phyloP scores from a whole-genome alignment of 2,888 invertebrate species.

The Vannuccia rotundouncinata region DNA sequence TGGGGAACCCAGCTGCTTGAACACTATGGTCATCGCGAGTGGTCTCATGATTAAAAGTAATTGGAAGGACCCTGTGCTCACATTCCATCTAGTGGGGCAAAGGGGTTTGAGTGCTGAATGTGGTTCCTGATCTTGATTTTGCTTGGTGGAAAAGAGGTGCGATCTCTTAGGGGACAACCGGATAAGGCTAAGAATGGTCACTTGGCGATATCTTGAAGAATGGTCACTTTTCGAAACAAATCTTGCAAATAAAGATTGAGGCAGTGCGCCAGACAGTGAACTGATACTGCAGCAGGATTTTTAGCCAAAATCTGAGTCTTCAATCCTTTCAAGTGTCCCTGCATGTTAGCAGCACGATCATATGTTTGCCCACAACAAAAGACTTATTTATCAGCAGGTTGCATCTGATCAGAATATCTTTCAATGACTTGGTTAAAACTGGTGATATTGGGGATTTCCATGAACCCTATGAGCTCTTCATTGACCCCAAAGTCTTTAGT shows the following conservation, averaged over 20 bases:
- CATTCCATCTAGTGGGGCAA: conserved; percentile 6
- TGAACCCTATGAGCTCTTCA: not conserved
- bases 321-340: not conserved
- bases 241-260: not conserved
- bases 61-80: not conserved
- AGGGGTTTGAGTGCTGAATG: conserved; percentile 13
- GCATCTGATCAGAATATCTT: not conserved
- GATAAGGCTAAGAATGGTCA: conserved; percentile 12
- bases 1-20: not conserved
- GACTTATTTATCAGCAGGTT: not conserved
- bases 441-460: not conserved
- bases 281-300: not conserved
- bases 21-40: conserved; percentile 5
- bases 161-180: not conserved
- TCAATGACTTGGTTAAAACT: not conserved
- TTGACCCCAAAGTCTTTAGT: not conserved
- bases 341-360: not conserved
- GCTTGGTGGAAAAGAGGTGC: conserved; percentile 6
- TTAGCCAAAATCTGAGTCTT: conserved; percentile 1
- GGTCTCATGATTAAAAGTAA: conserved; percentile 9
- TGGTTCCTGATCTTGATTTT: conserved; percentile 3
- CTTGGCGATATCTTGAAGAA: not conserved
- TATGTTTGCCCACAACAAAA: not conserved
- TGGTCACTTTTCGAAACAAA: conserved; percentile 8
- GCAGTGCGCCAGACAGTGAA: conserved; percentile 14